Percentiles rank a stretch among this genome's conserved stretches.
Evolutionary conservation across 2,113 vertebrate genomes (phyloP).

Genomic region (Butorides virescens): DNA sequence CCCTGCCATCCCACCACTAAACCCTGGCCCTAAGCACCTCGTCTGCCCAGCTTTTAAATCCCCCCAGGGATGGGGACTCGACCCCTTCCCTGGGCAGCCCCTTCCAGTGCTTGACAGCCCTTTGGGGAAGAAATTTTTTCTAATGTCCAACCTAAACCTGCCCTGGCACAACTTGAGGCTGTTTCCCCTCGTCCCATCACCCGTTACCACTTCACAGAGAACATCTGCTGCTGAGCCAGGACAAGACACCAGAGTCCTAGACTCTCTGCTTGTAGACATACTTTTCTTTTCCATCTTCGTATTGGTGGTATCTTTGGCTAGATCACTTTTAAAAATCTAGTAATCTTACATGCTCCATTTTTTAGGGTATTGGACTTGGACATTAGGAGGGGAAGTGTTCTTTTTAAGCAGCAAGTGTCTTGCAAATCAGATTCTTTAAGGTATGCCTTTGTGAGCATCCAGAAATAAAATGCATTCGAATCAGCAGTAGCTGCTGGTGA

Average conservation of each 20-base stretch:
- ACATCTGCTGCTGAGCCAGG: neutral
- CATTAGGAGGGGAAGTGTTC: neutral
- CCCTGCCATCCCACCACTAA: too few species aligned
- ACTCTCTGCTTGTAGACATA: neutral
- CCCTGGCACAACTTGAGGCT: too few species aligned
- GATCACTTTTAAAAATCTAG: neutral
- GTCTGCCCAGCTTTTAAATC: too few species aligned
- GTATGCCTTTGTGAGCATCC: neutral
- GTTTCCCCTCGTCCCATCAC: too few species aligned
- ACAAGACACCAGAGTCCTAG: neutral
- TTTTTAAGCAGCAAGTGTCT: neutral
- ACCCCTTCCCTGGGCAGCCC: too few species aligned
- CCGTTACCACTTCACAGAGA: neutral
- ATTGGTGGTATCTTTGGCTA: neutral
- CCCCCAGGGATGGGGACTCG: too few species aligned
- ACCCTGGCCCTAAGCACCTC: too few species aligned
- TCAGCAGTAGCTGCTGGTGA: neutral
- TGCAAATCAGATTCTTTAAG: neutral
- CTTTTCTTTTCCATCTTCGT: neutral
- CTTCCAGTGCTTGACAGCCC: too few species aligned
- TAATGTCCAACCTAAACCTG: too few species aligned
- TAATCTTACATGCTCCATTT: neutral
- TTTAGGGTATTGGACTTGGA: neutral
- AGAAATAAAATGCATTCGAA: neutral
- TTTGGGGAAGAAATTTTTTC: too few species aligned